Conservation (phyloP, 1,140 invertebrate species). For the Acyrthosiphon pisum region DNA sequence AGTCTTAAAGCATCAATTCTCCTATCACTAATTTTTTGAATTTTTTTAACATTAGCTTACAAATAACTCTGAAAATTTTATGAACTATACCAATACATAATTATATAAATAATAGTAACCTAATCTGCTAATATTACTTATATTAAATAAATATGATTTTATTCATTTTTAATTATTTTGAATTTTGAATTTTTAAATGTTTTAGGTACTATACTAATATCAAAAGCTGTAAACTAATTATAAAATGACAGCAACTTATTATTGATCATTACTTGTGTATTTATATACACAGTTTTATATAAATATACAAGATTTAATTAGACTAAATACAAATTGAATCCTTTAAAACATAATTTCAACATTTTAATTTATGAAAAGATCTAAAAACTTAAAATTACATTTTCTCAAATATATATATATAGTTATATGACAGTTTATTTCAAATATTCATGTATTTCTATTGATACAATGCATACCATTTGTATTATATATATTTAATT, state of each 20-base stretch:
- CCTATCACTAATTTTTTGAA: not conserved
- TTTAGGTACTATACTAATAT: not conserved
- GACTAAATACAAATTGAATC: not conserved
- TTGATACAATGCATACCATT: not conserved
- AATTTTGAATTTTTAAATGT: no score
- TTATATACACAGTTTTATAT: not conserved
- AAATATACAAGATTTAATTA: not conserved
- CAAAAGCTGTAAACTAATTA: not conserved
- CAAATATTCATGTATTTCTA: not conserved
- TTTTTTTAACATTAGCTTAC: not conserved
- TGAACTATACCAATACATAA: not conserved
- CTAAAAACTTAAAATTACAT: not conserved
- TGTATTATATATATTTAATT: not conserved
- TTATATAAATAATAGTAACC: not conserved
- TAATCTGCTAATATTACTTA: not conserved
- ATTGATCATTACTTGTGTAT: no score
- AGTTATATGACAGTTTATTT: not conserved
- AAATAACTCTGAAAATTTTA: not conserved
- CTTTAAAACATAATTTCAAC: not conserved
- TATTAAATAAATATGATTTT: not conserved
- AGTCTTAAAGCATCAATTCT: not conserved
- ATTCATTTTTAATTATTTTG: not conserved
- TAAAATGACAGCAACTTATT: not conserved
- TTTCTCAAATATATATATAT: no score
- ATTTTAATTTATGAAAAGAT: not conserved